Percentiles rank a stretch among this genome's conserved stretches.
Evolutionary conservation across 1,140 invertebrate genomes (phyloP).

Genomic region (Pogonus chalceus): DNA sequence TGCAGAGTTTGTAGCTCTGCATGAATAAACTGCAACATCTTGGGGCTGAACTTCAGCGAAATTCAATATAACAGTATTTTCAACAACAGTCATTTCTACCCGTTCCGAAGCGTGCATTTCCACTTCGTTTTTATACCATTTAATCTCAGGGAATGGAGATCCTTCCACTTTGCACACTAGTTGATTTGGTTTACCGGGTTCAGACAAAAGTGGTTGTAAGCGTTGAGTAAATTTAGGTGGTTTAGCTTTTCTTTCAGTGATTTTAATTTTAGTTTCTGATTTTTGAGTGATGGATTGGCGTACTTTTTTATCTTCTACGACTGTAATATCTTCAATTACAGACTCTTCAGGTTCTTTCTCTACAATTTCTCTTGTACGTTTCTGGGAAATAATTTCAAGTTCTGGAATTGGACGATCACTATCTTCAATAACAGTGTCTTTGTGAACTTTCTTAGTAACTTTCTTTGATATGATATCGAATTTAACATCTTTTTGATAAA

Average conservation of each 20-base stretch:
- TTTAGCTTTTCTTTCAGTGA: conserved; percentile 37
- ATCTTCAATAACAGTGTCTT: conserved; percentile 31
- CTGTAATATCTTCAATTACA: conserved; percentile 35
- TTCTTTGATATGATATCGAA: conserved; percentile 42
- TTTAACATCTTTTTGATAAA: conserved; percentile 40
- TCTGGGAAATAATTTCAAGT: conserved; percentile 39
- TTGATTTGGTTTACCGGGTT: conserved; percentile 47
- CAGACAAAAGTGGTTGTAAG: conserved; percentile 52
- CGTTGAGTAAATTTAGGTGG: conserved; percentile 62
- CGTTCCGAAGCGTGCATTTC: conserved; percentile 53
- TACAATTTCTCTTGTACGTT: conserved; percentile 32
- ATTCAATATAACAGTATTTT: conserved; percentile 54
- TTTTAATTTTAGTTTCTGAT: conserved; percentile 42
- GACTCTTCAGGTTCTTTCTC: conserved; percentile 40
- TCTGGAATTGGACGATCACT: conserved; percentile 44
- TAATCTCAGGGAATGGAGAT: conserved; percentile 55
- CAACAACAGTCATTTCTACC: conserved; percentile 46
- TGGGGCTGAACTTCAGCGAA: conserved; percentile 52
- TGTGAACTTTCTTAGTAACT: conserved; percentile 33
- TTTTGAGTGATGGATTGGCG: conserved; percentile 33
- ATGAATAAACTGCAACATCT: conserved; percentile 71
- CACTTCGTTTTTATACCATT: conserved; percentile 67
- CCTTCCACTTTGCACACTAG: conserved; percentile 60
- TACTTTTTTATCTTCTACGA: conserved; percentile 31
- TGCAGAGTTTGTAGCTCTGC: conserved; percentile 62